Base-by-base conservation (phyloP, 2,888 invertebrate species). In the Cordilura impudica region DNA sequence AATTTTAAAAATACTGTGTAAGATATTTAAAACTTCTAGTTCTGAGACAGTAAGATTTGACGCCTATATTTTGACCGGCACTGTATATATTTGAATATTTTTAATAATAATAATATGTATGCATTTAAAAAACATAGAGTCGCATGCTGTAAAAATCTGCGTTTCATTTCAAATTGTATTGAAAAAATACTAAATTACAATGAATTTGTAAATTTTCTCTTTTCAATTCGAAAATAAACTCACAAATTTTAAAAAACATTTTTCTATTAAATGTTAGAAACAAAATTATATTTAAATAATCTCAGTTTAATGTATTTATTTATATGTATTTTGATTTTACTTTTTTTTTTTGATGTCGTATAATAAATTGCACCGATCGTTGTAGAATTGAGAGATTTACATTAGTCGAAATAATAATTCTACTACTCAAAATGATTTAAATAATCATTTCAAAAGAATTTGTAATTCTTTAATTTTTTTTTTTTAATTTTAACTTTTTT, bases 331-430 rank as follows among this genome's bases (percentile, higher is more conserved):
- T 75, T 79, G 75, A 79, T 75, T 75, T 79, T 63, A 12, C 16
- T 29, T 26, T 35, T 49, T 51, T 4, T 12, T 21, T 31, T 65
- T 26, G 14, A 54, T 58, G n/a, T 67, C n/a, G 26, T 21, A 83
- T 84, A 70, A 85, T 83, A 83, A 87, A 87, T 87, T 87, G 86
- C 87, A 86, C 85, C 84, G 85, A 85, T 87, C 86, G 87, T 87
- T 87, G 86, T 86, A 58, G 49, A 83, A 54, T 78, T 69, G 58
- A n/a, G n/a, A n/a, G n/a, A 39, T 39, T 39, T 60, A 8, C 19
- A 8, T 31, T 54, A 72, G 49, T 26, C 4, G 47, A 39, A 39
- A 31, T 12, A 31, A 23, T 60, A 49, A 60, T 58, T 70, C 12
- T 58, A 16, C 35, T 23, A 26, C 16, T 19, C 23, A 23, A 26